Conservation (phyloP, 2,797 vertebrate species). For the Leptodactylus fallax region DNA sequence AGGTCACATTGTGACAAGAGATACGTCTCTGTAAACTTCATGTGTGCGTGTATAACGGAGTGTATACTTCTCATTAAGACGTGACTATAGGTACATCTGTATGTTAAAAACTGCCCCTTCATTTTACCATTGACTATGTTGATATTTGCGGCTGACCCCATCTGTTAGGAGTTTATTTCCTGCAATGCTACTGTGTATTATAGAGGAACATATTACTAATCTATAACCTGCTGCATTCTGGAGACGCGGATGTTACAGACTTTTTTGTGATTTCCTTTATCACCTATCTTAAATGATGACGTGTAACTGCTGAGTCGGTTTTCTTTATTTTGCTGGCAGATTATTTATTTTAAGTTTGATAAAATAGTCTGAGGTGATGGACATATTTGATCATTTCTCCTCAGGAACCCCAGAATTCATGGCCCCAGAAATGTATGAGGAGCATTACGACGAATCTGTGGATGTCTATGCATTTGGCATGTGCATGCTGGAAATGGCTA, state of each 20-base stretch:
- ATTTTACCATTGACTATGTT: too few relatives aligned
- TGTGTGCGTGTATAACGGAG: too few relatives aligned
- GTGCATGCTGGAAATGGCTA: slow-evolving; percentile 98
- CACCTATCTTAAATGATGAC: too few relatives aligned
- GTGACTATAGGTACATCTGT: not conserved
- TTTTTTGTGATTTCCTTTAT: not conserved
- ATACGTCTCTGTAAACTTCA: too few relatives aligned
- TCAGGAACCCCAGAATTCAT: slow-evolving; percentile 81
- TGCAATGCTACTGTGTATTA: not conserved
- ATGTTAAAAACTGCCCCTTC: too few relatives aligned
- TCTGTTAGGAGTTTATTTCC: not conserved
- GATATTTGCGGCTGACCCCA: too few relatives aligned
- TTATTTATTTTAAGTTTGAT: not conserved
- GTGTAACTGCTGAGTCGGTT: not conserved
- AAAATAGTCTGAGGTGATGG: slow-evolving; percentile 2
- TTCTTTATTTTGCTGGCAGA: too few relatives aligned
- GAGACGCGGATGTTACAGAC: not conserved
- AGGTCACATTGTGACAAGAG: too few relatives aligned
- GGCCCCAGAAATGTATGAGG: slow-evolving; percentile 94
- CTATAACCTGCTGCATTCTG: not conserved
- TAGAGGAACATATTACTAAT: not conserved
- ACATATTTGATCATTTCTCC: slow-evolving; percentile 45
- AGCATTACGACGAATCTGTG: slow-evolving; percentile 96
- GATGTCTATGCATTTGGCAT: slow-evolving; percentile 98
- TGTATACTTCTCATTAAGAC: not conserved